Base-by-base conservation (phyloP, 2,888 invertebrate genomes). In the Eupithecia pulchellata region DNA sequence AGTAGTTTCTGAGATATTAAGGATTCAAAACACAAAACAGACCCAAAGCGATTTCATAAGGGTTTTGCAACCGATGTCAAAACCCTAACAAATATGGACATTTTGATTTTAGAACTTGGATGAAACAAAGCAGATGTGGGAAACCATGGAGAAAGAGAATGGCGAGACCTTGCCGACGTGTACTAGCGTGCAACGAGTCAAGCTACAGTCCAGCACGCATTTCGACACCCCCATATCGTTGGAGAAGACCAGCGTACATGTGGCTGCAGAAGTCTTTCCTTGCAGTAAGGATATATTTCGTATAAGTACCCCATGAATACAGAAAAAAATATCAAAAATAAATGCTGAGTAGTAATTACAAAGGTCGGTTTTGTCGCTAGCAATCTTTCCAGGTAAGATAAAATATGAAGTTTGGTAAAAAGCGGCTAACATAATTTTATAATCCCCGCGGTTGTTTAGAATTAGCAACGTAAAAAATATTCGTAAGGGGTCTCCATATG, bases 221-320 rank as follows among this genome's bases (percentile, higher is more conserved):
- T 93, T 92, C 69, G 84, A 89, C 58, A 88, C 89, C 0, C 77
- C 86, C 30, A 85, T 93, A 20, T 86, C 91, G 0, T 78, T 93
- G n/a, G 87, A 91, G 11, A 80, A 82, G n/a, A 85, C 84, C 69
- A 93, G 94, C 65, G 92, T 91, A 0, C 87, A 93, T 47, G 86
- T 91, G 1, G 82, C 91, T 1, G 79, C 84, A 1, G 94, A 93
- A 77, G 89, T 92, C 0, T 94, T 90, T 73, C 88, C 89, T 66
- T 94, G 94, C 75, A 87, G 94, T 94, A 82, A 84, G 79, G 69
- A 32, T 39, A 52, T n/a, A 52, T 52, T 52, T 52, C 17, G 4
- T n/a, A 6, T 36, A 36, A 2, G 4, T 13, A 36, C 36, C 13
- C 13, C 36, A 14, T 4, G 14, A 36, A 36, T 9, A 14, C 36